Evolutionary conservation across 2,888 invertebrate species (phyloP).

Genomic region (Phalera bucephala): DNA sequence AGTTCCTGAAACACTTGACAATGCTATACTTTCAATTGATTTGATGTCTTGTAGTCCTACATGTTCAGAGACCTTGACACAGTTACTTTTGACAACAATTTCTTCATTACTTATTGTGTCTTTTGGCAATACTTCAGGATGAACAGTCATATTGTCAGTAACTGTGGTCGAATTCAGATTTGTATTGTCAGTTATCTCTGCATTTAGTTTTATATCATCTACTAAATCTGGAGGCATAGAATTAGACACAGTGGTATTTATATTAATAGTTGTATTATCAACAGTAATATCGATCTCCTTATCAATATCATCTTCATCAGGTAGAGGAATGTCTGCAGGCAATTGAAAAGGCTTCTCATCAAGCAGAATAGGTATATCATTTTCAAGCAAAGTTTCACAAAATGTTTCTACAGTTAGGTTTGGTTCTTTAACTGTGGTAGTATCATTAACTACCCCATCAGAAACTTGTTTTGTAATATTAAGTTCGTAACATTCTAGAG

Average conservation of each 20-base stretch:
- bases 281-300: slow-evolving; percentile 17
- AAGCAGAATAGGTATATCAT: slow-evolving; percentile 1
- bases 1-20: slow-evolving; percentile 2
- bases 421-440: neutral
- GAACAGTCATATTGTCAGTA: neutral
- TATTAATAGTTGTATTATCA: slow-evolving; percentile 2
- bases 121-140: neutral
- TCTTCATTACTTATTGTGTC: neutral
- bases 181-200: slow-evolving; percentile 4
- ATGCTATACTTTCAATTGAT: neutral
- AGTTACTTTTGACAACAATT: neutral
- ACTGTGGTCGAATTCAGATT: neutral
- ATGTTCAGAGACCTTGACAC: neutral
- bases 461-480: neutral
- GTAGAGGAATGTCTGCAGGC: slow-evolving; percentile 47
- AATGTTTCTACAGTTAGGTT: neutral
- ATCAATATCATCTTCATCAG: slow-evolving; percentile 53
- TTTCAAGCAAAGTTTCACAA: slow-evolving; percentile 1
- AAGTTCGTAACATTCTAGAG: neutral
- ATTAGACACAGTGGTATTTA: neutral
- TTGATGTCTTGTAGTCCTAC: slow-evolving; percentile 5
- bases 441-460: neutral
- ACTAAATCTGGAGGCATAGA: slow-evolving; percentile 15
- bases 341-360: slow-evolving; percentile 16
- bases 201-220: slow-evolving; percentile 9